Evolutionary conservation across 2,888 invertebrate species (phyloP).

Genomic region (Lasioglossum villosulum): DNA sequence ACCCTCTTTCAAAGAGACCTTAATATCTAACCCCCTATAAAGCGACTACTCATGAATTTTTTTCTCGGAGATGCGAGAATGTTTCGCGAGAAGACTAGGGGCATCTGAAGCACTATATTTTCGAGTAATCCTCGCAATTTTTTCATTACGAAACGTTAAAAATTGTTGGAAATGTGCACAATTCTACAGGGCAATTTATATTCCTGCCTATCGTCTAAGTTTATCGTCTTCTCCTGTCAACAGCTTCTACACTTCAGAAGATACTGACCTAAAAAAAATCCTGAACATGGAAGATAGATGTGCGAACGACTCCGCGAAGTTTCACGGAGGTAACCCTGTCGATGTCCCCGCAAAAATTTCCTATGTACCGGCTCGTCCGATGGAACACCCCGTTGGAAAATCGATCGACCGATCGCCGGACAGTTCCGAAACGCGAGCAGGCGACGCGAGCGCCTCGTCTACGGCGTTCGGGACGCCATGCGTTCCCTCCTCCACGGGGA

Average conservation of each 20-base stretch:
- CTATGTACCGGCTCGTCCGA: neutral
- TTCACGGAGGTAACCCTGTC: neutral
- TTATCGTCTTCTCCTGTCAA: neutral
- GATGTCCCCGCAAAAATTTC: neutral
- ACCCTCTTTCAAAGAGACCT: accelerated
- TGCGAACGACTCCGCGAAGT: neutral
- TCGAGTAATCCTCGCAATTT: neutral
- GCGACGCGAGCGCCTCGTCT: constrained; percentile 27
- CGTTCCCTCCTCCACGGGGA: constrained; percentile 69
- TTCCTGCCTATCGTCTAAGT: neutral
- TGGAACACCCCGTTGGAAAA: neutral
- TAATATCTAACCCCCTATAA: neutral
- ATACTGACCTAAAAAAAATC: neutral
- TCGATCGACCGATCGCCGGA: neutral
- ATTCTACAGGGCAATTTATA: neutral
- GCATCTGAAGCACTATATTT: neutral
- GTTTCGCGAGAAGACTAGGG: neutral
- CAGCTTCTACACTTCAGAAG: neutral
- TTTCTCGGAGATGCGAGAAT: neutral
- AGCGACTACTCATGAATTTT: neutral
- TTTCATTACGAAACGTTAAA: neutral
- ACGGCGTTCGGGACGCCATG: constrained; percentile 68
- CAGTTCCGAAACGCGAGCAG: constrained; percentile 34
- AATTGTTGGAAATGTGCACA: neutral
- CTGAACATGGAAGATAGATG: neutral